These are phyloP conservation scores for Dolichoris vasculosae DNA, from an alignment of 1,140 invertebrate genomes.

Conservation along the genomic window DNA sequence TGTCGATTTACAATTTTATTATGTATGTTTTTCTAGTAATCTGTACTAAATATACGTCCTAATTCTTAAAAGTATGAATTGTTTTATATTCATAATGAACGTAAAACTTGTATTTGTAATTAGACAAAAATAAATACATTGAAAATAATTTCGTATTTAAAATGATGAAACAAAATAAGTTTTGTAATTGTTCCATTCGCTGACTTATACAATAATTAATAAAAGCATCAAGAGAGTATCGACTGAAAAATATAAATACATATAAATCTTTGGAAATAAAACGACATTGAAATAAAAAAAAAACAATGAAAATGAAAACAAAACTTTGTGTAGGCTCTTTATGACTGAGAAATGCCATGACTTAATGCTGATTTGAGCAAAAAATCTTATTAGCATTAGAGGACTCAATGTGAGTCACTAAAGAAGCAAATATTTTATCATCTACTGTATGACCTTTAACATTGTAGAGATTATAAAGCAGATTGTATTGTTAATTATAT, in stretches of 20 bases:
- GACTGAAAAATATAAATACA: constrained; percentile 44
- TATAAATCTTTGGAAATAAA: constrained; percentile 49
- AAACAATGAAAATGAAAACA: constrained; percentile 38
- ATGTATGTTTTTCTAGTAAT: background rate
- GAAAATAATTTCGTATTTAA: background rate
- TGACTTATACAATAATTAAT: constrained; percentile 19
- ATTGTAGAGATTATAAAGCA: constrained; percentile 48
- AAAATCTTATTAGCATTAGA: constrained; percentile 22
- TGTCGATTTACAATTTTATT: background rate
- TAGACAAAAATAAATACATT: background rate
- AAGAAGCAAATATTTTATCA: constrained; percentile 48
- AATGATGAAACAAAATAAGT: background rate
- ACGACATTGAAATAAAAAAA: constrained; percentile 30
- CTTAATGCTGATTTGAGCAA: constrained; percentile 51
- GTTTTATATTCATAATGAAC: background rate
- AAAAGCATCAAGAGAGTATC: constrained; percentile 18
- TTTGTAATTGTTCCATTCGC: constrained; percentile 3
- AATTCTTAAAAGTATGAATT: background rate
- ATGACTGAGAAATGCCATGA: constrained; percentile 48
- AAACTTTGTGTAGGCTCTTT: background rate
- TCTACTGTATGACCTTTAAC: constrained; percentile 42
- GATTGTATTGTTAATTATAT: constrained; percentile 44
- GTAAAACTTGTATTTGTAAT: background rate
- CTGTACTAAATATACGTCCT: background rate
- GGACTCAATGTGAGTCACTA: constrained; percentile 64